phyloP scores from a whole-genome alignment of 2,113 vertebrate genomes.

The Podarcis cretensis region DNA sequence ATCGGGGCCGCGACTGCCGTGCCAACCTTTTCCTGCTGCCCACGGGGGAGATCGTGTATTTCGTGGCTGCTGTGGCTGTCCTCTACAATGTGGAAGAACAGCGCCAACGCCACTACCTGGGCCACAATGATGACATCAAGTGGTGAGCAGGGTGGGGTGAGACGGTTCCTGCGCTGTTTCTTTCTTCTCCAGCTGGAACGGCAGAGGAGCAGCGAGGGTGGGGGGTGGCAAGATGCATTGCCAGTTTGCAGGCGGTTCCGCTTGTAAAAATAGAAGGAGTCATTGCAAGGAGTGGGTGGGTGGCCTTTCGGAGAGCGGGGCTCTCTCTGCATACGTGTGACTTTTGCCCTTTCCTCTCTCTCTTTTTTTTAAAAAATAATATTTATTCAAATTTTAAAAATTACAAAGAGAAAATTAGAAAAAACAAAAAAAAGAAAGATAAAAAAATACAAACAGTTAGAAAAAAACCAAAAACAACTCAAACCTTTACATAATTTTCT shows the following conservation, averaged over 20 bases:
- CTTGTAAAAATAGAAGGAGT: too few species aligned
- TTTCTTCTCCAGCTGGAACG: rapidly evolving
- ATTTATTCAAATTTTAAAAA: too few species aligned
- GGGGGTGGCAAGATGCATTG: not conserved
- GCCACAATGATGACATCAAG: slow-evolving; percentile 93
- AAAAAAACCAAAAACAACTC: too few species aligned
- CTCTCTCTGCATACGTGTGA: too few species aligned
- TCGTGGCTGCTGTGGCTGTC: slow-evolving; percentile 89
- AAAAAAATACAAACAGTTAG: too few species aligned
- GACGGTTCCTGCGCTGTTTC: rapidly evolving
- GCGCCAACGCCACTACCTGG: slow-evolving; percentile 91
- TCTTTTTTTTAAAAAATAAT: too few species aligned
- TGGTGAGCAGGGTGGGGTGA: slow-evolving; percentile 75
- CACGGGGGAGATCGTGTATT: slow-evolving; percentile 92
- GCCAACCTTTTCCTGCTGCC: slow-evolving; percentile 90
- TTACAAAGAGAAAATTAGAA: too few species aligned
- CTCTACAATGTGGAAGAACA: slow-evolving; percentile 90
- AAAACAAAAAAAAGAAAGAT: too few species aligned
- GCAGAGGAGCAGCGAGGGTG: not conserved
- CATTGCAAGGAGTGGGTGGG: too few species aligned
- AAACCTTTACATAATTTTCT: too few species aligned
- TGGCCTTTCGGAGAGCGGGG: too few species aligned
- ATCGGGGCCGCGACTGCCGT: slow-evolving; percentile 87
- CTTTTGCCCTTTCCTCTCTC: too few species aligned
- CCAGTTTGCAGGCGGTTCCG: not conserved